A percentile compares a stretch with the other conserved stretches of the same genome.
Evolutionary conservation across 2,113 vertebrate species (phyloP).

Genomic region (Tauraco erythrolophus): DNA sequence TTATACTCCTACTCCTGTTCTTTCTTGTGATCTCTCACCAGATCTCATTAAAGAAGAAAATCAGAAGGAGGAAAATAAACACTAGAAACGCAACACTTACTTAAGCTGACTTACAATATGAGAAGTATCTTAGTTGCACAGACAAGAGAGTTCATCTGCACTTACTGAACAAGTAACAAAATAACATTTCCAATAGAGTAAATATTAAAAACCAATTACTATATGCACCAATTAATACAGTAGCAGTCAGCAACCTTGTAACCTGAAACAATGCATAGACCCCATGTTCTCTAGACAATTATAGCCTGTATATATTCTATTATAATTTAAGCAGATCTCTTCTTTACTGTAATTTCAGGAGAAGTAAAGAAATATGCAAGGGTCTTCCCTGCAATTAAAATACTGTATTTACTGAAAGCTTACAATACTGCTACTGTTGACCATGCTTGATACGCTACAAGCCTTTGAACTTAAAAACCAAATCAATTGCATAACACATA

Average conservation of each 20-base stretch:
- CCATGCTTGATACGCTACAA: background rate
- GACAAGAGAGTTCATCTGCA: background rate
- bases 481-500: background rate
- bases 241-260: background rate
- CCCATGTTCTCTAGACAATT: background rate
- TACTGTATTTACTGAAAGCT: background rate
- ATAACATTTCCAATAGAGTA: background rate
- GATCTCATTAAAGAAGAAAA: conserved; percentile 3
- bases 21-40: conserved; percentile 36
- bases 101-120: background rate
- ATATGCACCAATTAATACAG: background rate
- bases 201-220: background rate
- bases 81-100: background rate
- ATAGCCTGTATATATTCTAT: background rate
- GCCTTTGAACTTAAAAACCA: background rate
- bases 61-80: background rate
- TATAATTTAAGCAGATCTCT: background rate
- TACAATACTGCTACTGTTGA: background rate
- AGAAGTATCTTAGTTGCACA: background rate
- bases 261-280: background rate
- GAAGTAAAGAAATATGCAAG: background rate
- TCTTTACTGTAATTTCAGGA: background rate
- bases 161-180: background rate
- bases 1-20: conserved; percentile 19
- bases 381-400: background rate